A percentile compares a stretch with the other conserved stretches of the same genome.
Conservation (phyloP, 1,140 invertebrate genomes). For the Vollenhovia emeryi region DNA sequence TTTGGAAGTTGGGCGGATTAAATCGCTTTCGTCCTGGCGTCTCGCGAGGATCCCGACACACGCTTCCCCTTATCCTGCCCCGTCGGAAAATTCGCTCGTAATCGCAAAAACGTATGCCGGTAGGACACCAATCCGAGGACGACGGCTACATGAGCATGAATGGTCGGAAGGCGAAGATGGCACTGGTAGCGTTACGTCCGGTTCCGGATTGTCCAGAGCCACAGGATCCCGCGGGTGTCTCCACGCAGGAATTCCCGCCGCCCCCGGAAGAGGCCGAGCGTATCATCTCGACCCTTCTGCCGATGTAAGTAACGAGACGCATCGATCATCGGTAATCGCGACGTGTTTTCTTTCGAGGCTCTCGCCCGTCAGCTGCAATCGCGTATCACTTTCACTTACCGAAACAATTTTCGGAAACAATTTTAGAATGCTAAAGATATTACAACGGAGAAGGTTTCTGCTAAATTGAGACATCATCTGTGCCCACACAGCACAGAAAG, state of each 20-base stretch:
- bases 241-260: slow-evolving; percentile 87
- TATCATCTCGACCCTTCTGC: slow-evolving; percentile 90
- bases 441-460: too few relatives aligned
- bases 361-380: not conserved
- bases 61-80: too few relatives aligned
- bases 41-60: not conserved
- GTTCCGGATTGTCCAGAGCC: slow-evolving; percentile 87
- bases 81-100: not conserved
- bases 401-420: not conserved
- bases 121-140: slow-evolving; percentile 93
- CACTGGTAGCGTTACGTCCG: slow-evolving; percentile 88
- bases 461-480: too few relatives aligned
- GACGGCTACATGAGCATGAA: slow-evolving; percentile 96
- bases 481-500: too few relatives aligned
- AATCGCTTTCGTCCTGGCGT: slow-evolving; percentile 1
- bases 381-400: not conserved
- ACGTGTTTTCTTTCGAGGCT: not conserved
- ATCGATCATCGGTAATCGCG: not conserved
- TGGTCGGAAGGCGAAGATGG: slow-evolving; percentile 91
- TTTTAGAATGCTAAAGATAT: not conserved
- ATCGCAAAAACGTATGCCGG: not conserved
- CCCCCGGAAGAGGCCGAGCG: slow-evolving; percentile 91
- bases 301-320: slow-evolving; percentile 86
- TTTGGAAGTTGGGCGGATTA: slow-evolving; percentile 25
- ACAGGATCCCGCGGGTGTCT: slow-evolving; percentile 86